phyloP scores from a whole-genome alignment of 2,113 vertebrate species.

The Clarias gariepinus region DNA sequence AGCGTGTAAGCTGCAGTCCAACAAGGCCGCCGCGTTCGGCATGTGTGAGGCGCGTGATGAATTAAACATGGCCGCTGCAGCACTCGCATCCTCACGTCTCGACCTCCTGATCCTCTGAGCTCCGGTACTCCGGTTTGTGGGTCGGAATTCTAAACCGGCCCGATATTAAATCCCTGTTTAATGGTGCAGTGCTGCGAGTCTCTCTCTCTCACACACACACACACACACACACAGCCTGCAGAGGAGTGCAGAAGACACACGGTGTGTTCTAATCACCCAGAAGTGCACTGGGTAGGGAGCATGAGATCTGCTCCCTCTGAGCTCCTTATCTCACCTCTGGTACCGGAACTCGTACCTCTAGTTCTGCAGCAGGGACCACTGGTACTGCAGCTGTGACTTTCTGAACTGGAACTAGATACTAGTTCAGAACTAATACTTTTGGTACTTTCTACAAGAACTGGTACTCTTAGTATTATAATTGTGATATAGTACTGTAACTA shows the following conservation, averaged over 20 bases:
- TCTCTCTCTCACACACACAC: too few species aligned
- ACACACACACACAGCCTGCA: neutral
- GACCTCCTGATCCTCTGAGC: neutral
- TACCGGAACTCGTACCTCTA: neutral
- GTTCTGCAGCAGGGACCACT: too few species aligned
- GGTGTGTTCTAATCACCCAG: neutral
- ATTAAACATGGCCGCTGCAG: slow-evolving; percentile 6
- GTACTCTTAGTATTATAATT: too few species aligned
- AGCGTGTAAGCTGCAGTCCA: neutral
- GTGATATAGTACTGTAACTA: too few species aligned
- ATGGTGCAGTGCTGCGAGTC: neutral
- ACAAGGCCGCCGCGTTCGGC: neutral
- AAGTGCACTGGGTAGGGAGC: neutral
- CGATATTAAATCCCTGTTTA: neutral
- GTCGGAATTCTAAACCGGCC: neutral
- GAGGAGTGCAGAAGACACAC: neutral
- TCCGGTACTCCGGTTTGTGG: neutral
- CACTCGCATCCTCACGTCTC: neutral
- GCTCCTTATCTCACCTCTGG: neutral
- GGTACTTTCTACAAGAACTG: neutral
- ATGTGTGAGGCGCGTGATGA: neutral
- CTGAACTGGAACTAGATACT: too few species aligned
- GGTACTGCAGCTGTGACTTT: too few species aligned
- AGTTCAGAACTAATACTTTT: too few species aligned
- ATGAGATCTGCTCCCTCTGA: neutral